Conservation (phyloP, 1,140 invertebrate genomes). For the Papilio dardanus region DNA sequence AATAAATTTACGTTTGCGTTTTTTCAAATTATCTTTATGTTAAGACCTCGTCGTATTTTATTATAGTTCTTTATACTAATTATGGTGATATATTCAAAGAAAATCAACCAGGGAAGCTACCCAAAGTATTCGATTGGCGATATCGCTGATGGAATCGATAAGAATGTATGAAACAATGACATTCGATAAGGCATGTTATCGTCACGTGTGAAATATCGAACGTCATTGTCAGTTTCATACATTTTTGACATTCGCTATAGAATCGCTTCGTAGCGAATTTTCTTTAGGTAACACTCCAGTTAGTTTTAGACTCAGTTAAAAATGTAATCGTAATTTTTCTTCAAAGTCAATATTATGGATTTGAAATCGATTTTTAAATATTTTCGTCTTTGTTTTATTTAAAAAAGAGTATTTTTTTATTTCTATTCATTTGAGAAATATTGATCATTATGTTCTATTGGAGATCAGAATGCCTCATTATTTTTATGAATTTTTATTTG, state of each 20-base stretch:
- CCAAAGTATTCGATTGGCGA: no score
- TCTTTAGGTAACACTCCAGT: background rate
- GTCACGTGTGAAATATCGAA: no score
- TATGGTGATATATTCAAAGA: background rate
- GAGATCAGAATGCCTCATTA: conserved; percentile 1
- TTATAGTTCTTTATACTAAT: conserved; percentile 1
- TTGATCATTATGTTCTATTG: background rate
- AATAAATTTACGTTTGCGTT: conserved; percentile 29
- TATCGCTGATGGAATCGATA: no score
- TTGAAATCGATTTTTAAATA: background rate
- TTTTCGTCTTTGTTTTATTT: background rate
- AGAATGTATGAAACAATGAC: no score
- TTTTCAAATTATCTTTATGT: conserved; percentile 5
- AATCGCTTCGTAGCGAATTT: no score
- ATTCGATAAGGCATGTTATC: no score
- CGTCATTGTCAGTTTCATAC: no score
- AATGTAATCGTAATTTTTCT: background rate
- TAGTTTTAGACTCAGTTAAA: background rate
- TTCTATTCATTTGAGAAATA: background rate
- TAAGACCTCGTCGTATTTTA: background rate
- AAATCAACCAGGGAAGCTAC: no score
- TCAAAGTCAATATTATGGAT: background rate
- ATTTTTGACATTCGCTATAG: no score
- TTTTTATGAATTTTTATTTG: conserved; percentile 16
- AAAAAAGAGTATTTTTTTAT: background rate